Conservation (phyloP, 2,797 vertebrate genomes). For the Lacerta viridis region DNA sequence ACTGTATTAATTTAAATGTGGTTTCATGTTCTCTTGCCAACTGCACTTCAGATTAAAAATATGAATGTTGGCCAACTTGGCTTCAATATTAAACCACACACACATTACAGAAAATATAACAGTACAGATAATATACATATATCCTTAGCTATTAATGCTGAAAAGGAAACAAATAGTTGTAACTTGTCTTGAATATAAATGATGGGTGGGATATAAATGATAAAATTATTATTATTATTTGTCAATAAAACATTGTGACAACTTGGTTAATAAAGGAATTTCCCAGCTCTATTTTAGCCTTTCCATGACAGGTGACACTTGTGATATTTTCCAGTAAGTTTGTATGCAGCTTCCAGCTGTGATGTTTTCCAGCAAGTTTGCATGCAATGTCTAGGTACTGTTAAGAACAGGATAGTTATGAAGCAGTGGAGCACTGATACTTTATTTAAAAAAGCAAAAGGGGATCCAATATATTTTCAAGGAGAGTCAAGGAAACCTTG, state of each 20-base stretch:
- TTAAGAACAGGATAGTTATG: neutral
- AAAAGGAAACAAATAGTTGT: no score
- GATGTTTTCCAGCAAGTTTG: neutral
- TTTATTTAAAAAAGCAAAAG: neutral
- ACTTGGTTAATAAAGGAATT: neutral
- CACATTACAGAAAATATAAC: neutral
- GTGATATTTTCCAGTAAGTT: neutral
- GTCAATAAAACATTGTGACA: neutral
- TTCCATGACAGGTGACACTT: neutral
- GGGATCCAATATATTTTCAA: slow-evolving; percentile 38
- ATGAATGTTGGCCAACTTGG: neutral
- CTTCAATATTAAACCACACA: neutral
- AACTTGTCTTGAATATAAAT: neutral
- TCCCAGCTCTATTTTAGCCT: neutral
- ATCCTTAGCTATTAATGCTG: no score
- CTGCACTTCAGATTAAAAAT: neutral
- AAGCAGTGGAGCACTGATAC: neutral
- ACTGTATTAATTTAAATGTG: neutral
- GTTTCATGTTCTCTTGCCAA: no score
- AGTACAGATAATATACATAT: neutral
- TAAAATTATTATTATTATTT: neutral
- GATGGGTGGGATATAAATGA: no score
- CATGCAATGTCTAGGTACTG: neutral
- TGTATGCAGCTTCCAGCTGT: no score
- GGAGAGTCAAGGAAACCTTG: slow-evolving; percentile 40